phyloP scores from a whole-genome alignment of 2,113 vertebrate genomes.

The Eidolon helvum region DNA sequence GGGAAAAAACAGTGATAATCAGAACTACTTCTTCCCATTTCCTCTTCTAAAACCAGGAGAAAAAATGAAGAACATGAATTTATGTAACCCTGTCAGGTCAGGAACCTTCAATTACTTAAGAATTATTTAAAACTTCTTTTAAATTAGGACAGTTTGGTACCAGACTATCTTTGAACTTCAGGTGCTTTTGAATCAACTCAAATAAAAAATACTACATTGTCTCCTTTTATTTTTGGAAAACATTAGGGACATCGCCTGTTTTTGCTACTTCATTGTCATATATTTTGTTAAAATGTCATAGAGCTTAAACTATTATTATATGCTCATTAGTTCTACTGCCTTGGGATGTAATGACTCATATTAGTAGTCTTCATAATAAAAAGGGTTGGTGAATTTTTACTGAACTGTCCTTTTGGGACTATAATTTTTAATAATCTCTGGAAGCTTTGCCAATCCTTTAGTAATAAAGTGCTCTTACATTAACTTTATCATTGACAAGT shows the following conservation, averaged over 20 bases:
- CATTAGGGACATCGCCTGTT: not conserved
- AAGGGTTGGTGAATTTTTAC: slow-evolving; percentile 63
- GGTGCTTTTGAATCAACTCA: slow-evolving; percentile 10
- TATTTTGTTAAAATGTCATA: slow-evolving; percentile 60
- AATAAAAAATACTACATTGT: slow-evolving; percentile 11
- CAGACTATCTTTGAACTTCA: not conserved
- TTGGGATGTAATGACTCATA: slow-evolving; percentile 64
- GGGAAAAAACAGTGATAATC: not conserved
- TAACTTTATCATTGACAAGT: slow-evolving; percentile 45
- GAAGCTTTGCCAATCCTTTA: slow-evolving; percentile 33
- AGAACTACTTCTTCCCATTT: not conserved
- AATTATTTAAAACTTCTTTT: slow-evolving; percentile 19
- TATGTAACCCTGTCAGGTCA: not conserved
- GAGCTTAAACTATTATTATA: slow-evolving; percentile 59
- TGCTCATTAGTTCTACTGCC: slow-evolving; percentile 67
- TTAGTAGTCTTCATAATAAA: slow-evolving; percentile 66
- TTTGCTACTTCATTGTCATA: slow-evolving; percentile 45
- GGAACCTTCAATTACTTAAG: not conserved
- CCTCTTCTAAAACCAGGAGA: slow-evolving; percentile 5
- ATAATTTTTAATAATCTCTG: slow-evolving; percentile 61
- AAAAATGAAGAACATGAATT: not conserved
- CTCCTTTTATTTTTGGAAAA: slow-evolving; percentile 42
- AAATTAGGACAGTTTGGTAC: not conserved
- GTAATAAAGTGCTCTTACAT: not conserved
- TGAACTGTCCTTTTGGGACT: slow-evolving; percentile 59